Evolutionary conservation across 2,888 invertebrate genomes (phyloP).

Genomic region (Pseudanteris insignis): DNA sequence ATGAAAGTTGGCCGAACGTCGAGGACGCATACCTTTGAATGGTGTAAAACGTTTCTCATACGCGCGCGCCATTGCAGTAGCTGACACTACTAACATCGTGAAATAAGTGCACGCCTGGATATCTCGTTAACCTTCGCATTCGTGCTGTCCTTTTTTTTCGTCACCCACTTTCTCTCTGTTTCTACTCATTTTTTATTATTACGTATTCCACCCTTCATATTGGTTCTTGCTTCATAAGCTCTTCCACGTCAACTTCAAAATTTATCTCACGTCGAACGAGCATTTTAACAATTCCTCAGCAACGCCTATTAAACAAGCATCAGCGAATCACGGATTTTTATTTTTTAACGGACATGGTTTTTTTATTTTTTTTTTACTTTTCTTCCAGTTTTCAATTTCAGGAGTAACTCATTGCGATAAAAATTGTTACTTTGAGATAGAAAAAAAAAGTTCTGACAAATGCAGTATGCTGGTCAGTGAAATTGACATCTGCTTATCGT

Average conservation of each 20-base stretch:
- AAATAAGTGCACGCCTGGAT: slow-evolving; percentile 39
- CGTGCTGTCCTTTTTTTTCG: slow-evolving; percentile 29
- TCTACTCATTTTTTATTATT: background rate
- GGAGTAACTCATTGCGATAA: too few species aligned
- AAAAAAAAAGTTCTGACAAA: too few species aligned
- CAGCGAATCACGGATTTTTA: too few species aligned
- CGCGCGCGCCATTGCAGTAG: slow-evolving; percentile 16
- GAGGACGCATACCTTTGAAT: slow-evolving; percentile 34
- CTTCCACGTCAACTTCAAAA: background rate
- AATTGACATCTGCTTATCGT: too few species aligned
- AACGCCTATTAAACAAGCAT: too few species aligned
- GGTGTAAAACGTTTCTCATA: slow-evolving; percentile 21
- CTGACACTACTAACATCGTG: slow-evolving; percentile 35
- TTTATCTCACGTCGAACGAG: too few species aligned
- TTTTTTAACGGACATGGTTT: too few species aligned
- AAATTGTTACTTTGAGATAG: too few species aligned
- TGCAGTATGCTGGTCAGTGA: too few species aligned
- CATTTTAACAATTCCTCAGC: too few species aligned
- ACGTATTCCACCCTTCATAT: slow-evolving; percentile 4
- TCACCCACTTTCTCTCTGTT: slow-evolving; percentile 4
- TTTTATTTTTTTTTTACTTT: too few species aligned
- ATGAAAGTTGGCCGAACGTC: slow-evolving; percentile 43
- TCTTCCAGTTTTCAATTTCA: too few species aligned
- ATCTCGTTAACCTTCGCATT: slow-evolving; percentile 38
- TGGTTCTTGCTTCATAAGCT: slow-evolving; percentile 4